Base-by-base conservation (phyloP, 2,888 invertebrate genomes). In the Anthoptus insignis region DNA sequence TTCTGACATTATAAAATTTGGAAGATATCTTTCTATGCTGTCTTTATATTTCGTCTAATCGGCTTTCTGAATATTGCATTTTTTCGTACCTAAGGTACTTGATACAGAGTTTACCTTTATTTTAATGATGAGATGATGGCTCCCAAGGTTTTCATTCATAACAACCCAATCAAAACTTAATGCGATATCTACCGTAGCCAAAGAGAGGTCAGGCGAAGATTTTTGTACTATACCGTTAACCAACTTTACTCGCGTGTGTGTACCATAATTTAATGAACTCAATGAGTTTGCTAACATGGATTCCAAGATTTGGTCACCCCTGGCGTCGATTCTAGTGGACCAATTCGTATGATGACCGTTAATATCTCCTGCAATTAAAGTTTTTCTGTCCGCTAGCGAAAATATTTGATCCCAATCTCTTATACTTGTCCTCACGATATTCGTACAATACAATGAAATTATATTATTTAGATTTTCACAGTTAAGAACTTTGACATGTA, bases 331-430 rank as follows among this genome's bases (percentile, higher is more conserved):
- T 37, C 68, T 74, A 24, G 19, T 39, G 0, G 74, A 76, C 76
- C 75, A 75, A 52, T 45, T 71, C 1, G 56, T n/a, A 19, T 74
- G 74, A 24, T 75, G 76, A 0, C 63, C 73, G 42, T 76, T 75
- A 19, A 73, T 19, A n/a, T 68, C 68, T 2, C 68, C 66, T 11
- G 54, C 57, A 5, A 68, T 32, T 22, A 65, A 22, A 1, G 52
- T 39, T 34, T 42, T 54, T n/a, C 7, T 13, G 11, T 4, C 22
- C 19, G 32, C 22, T 29, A 16, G 6, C n/a, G 54, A 34, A n/a
- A 66, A 64, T 14, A 64, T 49, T 4, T 24, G 3, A n/a, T 69
- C 66, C 66, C 66, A 69, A 9, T 69, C 66, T 0, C 22, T 54
- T 2, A 8, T 9, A 13, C 0, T 19, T 11, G 37, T 42, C 21